Evolutionary conservation across 2,888 invertebrate genomes (phyloP).

Genomic region (Disparrhopalites patrizii): DNA sequence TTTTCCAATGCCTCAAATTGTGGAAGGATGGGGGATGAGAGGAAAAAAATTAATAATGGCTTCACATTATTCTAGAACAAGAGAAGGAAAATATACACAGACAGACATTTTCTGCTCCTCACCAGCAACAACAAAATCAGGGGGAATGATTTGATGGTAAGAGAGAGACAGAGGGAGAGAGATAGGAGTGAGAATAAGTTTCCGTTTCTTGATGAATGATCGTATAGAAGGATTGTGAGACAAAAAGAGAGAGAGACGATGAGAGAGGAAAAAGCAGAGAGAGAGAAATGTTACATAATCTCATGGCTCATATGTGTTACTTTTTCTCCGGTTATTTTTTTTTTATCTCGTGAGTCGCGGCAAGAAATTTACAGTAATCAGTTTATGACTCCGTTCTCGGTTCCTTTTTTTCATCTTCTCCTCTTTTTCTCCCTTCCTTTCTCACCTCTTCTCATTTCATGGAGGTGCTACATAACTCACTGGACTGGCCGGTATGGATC

Average conservation of each 20-base stretch:
- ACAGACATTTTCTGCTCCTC: slow-evolving; percentile 2
- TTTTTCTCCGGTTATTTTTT: neutral
- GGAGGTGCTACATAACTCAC: too few species aligned
- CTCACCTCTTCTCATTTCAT: neutral
- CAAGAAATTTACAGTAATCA: slow-evolving; percentile 16
- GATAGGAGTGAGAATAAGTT: slow-evolving; percentile 33
- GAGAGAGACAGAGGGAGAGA: slow-evolving; percentile 5
- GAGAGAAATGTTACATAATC: too few species aligned
- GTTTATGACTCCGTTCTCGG: slow-evolving; percentile 7
- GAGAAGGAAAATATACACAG: neutral
- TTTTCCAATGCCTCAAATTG: slow-evolving; percentile 24
- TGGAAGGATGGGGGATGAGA: neutral
- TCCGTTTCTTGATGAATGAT: slow-evolving; percentile 43
- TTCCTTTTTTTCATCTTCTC: neutral
- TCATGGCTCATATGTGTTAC: slow-evolving; percentile 2
- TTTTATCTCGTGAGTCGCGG: slow-evolving; percentile 6
- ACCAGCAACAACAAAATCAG: neutral
- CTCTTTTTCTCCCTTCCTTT: neutral
- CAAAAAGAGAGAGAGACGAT: neutral
- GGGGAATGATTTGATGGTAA: slow-evolving; percentile 1
- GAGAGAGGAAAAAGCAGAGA: too few species aligned
- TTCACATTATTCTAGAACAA: slow-evolving; percentile 12
- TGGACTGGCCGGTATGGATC: too few species aligned
- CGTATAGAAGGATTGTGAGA: slow-evolving; percentile 22
- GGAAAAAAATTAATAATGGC: slow-evolving; percentile 16